Percentiles rank a stretch among this genome's conserved stretches.
These are phyloP conservation scores for Pomatostomus ruficeps DNA, from an alignment of 2,113 vertebrate species.

Conservation along the genomic window DNA sequence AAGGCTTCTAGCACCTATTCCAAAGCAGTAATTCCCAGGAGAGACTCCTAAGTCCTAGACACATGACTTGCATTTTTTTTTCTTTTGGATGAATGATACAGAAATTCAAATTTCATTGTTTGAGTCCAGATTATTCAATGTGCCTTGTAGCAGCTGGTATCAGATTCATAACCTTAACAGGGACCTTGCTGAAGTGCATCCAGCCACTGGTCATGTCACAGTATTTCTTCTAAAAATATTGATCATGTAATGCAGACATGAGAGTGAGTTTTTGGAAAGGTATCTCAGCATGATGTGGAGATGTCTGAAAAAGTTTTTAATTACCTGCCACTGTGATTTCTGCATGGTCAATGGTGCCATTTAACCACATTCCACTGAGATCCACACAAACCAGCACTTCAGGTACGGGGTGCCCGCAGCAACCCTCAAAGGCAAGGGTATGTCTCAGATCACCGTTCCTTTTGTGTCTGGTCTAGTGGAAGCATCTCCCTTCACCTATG, in stretches of 20 bases:
- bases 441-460: background rate
- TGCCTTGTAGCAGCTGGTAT: background rate
- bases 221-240: background rate
- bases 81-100: background rate
- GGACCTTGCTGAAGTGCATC: background rate
- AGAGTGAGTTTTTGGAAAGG: background rate
- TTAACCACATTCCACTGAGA: background rate
- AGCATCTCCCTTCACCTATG: background rate
- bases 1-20: background rate
- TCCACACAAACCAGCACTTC: background rate
- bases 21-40: background rate
- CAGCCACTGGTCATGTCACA: background rate
- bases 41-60: background rate
- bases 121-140: background rate
- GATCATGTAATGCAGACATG: background rate
- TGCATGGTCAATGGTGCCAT: background rate
- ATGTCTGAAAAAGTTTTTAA: background rate
- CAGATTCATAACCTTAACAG: background rate
- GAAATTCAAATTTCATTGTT: background rate
- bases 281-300: background rate
- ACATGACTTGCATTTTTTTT: background rate
- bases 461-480: background rate
- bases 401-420: background rate
- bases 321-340: background rate
- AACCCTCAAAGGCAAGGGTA: background rate